phyloP scores from a whole-genome alignment of 2,888 invertebrate genomes.

The Drosophila villosipedis region DNA sequence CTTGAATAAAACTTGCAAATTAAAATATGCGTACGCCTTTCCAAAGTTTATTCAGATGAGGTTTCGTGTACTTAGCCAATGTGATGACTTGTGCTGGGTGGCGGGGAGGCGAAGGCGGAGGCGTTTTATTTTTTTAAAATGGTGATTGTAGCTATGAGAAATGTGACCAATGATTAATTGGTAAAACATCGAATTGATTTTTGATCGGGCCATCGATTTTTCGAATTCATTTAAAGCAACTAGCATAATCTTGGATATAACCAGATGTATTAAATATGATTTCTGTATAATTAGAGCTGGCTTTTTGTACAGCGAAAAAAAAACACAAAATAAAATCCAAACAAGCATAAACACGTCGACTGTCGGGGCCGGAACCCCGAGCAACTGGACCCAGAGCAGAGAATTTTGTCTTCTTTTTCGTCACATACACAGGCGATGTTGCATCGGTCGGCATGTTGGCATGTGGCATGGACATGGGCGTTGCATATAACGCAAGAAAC shows the following conservation, averaged over 20 bases:
- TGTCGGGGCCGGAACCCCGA: constrained; percentile 17
- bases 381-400: constrained; percentile 24
- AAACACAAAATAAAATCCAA: constrained; percentile 67
- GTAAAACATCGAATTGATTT: constrained; percentile 6
- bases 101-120: constrained; percentile 14
- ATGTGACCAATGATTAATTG: constrained; percentile 14
- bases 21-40: constrained; percentile 41
- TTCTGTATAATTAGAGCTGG: constrained; percentile 30
- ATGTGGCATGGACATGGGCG: constrained; percentile 16
- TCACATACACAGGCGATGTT: constrained; percentile 35
- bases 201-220: constrained; percentile 10
- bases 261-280: neutral
- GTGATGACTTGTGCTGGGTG: constrained; percentile 27
- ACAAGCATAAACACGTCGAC: constrained; percentile 76
- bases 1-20: constrained; percentile 45
- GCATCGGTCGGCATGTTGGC: constrained; percentile 19
- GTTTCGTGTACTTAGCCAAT: constrained; percentile 37
- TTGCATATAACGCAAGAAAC: constrained; percentile 18
- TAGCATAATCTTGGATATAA: constrained; percentile 2
- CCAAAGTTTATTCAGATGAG: constrained; percentile 33
- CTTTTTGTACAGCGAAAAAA: constrained; percentile 64
- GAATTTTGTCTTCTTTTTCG: constrained; percentile 57
- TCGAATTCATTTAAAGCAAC: constrained; percentile 5
- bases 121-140: neutral
- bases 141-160: constrained; percentile 29